Evolutionary conservation across 2,888 invertebrate genomes (phyloP).

Genomic region (Sceliomorpha sp.): DNA sequence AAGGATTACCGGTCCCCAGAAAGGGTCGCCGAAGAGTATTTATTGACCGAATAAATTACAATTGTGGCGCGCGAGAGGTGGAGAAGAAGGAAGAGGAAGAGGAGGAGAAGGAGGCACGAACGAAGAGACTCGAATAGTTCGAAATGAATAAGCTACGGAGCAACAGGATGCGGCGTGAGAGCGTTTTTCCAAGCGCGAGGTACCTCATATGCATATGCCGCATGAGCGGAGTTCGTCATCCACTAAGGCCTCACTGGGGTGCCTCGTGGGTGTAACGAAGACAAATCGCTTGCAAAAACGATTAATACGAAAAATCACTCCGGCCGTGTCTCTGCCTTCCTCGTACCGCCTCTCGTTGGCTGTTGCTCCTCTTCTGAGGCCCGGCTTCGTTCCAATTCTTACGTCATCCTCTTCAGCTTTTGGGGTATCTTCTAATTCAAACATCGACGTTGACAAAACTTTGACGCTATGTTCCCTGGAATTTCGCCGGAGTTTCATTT

Average conservation of each 20-base stretch:
- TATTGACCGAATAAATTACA: conserved; percentile 73
- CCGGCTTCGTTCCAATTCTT: not conserved
- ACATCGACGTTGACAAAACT: too few relatives aligned
- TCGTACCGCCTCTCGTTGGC: too few relatives aligned
- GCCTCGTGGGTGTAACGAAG: conserved; percentile 77
- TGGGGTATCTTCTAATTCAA: too few relatives aligned
- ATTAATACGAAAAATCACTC: conserved; percentile 60
- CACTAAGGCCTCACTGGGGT: conserved; percentile 65
- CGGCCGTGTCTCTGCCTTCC: not conserved
- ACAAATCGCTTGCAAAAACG: conserved; percentile 76
- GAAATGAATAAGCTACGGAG: conserved; percentile 25
- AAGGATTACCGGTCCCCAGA: conserved; percentile 59
- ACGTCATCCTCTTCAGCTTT: too few relatives aligned
- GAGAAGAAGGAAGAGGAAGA: conserved; percentile 26
- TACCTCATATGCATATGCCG: conserved; percentile 15
- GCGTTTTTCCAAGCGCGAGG: conserved; percentile 59
- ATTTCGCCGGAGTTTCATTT: too few relatives aligned
- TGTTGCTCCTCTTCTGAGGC: too few relatives aligned
- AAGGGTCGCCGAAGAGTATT: conserved; percentile 63
- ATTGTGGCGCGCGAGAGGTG: conserved; percentile 58
- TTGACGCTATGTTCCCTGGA: too few relatives aligned
- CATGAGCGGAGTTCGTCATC: conserved; percentile 54
- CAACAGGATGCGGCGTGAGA: conserved; percentile 40
- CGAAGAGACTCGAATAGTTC: conserved; percentile 22
- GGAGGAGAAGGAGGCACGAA: conserved; percentile 22